Percentiles rank a stretch among this genome's conserved stretches.
phyloP scores from a whole-genome alignment of 2,888 invertebrate species.

The Leistus spinibarbis region DNA sequence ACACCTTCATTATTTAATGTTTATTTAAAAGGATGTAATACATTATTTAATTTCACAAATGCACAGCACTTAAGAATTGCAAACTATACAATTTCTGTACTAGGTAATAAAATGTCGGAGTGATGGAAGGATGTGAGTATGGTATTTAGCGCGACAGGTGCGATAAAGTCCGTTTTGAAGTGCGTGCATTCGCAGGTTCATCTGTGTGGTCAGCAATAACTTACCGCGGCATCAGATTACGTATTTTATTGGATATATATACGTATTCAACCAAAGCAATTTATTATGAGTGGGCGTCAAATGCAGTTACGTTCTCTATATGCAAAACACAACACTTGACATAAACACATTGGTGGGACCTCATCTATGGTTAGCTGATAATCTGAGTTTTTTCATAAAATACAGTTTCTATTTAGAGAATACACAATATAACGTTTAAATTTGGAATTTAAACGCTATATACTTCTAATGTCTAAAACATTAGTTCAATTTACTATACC shows the following conservation, averaged over 20 bases:
- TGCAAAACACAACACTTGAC: background rate
- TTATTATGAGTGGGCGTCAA: slow-evolving; percentile 32
- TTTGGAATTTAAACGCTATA: too few relatives aligned
- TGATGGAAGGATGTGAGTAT: background rate
- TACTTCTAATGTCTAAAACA: too few relatives aligned
- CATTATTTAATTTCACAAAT: background rate
- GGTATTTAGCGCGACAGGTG: background rate
- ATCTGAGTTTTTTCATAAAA: background rate
- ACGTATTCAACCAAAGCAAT: slow-evolving; percentile 30
- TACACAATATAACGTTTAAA: background rate
- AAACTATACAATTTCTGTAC: background rate
- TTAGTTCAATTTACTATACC: too few relatives aligned
- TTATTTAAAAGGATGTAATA: too few relatives aligned
- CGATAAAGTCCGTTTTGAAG: slow-evolving; percentile 10
- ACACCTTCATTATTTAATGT: too few relatives aligned
- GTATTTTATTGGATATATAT: slow-evolving; percentile 34
- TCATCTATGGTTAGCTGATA: background rate
- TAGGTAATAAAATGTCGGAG: background rate
- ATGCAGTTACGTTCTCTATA: slow-evolving; percentile 21
- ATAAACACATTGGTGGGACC: background rate
- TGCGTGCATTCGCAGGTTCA: slow-evolving; percentile 16
- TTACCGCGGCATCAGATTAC: slow-evolving; percentile 36
- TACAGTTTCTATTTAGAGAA: background rate
- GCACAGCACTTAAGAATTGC: background rate
- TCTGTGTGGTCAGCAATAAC: slow-evolving; percentile 37